Conservation (phyloP, 2,888 invertebrate species). For the Pegoplata infirma region DNA sequence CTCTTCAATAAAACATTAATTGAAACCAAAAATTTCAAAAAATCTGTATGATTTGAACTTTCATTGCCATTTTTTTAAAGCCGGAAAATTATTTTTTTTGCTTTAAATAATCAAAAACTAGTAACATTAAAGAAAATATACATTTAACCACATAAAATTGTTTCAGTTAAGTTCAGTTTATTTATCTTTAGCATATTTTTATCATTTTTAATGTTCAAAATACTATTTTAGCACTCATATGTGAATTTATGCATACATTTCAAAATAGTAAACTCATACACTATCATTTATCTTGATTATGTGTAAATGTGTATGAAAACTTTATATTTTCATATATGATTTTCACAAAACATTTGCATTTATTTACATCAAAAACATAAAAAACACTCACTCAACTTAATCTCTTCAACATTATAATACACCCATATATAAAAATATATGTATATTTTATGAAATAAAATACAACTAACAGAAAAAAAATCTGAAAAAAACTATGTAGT, state of each 20-base stretch:
- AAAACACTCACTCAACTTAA: slow-evolving; percentile 16
- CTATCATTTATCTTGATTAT: slow-evolving; percentile 55
- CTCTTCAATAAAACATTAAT: too few species aligned
- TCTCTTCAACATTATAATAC: slow-evolving; percentile 9
- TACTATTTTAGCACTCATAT: not conserved
- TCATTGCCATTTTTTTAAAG: too few species aligned
- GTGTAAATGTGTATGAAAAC: slow-evolving; percentile 35
- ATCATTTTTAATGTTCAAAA: not conserved
- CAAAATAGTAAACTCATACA: slow-evolving; percentile 16
- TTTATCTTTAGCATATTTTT: not conserved
- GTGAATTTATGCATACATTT: not conserved
- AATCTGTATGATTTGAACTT: too few species aligned
- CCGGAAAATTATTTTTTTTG: too few species aligned
- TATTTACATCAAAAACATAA: slow-evolving; percentile 35
- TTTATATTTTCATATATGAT: slow-evolving; percentile 19
- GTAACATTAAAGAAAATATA: too few species aligned
- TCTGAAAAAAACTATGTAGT: not conserved
- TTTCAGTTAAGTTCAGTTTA: too few species aligned
- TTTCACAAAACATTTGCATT: slow-evolving; percentile 35
- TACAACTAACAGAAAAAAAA: not conserved
- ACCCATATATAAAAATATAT: slow-evolving; percentile 29
- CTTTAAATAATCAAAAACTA: too few species aligned
- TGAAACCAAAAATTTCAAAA: too few species aligned
- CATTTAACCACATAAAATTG: too few species aligned
- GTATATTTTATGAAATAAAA: not conserved